Base-by-base conservation (phyloP, 2,888 invertebrate species). In the Plagodis dolabraria region DNA sequence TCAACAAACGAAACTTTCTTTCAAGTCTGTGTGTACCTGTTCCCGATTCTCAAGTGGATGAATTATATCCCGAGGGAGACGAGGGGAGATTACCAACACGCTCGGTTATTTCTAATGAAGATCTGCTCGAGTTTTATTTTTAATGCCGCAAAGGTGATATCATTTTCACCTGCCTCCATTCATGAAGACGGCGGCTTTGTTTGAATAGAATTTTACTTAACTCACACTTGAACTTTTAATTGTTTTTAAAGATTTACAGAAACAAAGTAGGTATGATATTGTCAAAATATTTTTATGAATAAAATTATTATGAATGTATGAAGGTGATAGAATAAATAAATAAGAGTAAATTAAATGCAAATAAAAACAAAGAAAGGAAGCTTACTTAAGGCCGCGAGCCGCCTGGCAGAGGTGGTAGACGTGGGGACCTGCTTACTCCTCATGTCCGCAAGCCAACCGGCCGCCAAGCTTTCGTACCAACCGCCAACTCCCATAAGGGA, bases 391-490 rank as follows among this genome's bases (percentile, higher is more conserved):
- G 90, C 87, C 79, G 92, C 91, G 78, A 90, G 89, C 89, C 92
- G 92, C 89, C 92, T 92, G 88, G 92, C 91, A 77, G 91, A 87
- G 83, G 90, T 89, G 83, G 92, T 92, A 70, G 92, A 90, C 71
- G 87, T 92, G 77, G 93, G 93, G 81, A 91, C 89, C 79, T 91
- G 91, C 89, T 92, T 93, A 87, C 90, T 92, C 89, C 93, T 83
- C 93, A 93, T 93, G 85, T 86, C 88, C 74, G 89, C 87, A 72
- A 90, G 90, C 92, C 89, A 89, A 84, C 85, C 85, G 89, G 88
- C 89, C 87, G 91, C 89, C 86, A 87, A 82, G 84, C 82, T 78
- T 82, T 89, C 89, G 86, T 87, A 89, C 91, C 85, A 91, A 83
- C 90, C 89, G 84, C 89, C 89, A 80, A 89, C 91, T 89, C 90